Percentiles rank a stretch among this genome's conserved stretches.
phyloP scores from a whole-genome alignment of 1,140 invertebrate species.

The Sesamia nonagrioides region DNA sequence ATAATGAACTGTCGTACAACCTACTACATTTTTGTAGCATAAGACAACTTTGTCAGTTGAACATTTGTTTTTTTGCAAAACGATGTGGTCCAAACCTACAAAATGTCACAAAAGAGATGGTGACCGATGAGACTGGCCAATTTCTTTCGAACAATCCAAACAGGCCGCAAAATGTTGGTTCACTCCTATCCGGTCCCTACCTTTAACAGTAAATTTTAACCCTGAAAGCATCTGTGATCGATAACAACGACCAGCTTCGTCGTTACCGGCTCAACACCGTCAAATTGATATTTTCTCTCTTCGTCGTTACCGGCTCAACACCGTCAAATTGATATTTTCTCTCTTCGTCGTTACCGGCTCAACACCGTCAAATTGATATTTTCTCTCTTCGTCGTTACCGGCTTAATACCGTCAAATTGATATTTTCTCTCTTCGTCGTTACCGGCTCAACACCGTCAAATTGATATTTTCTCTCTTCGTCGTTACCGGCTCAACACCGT shows the following conservation, averaged over 20 bases:
- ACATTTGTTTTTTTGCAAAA: background rate
- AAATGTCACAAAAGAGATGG: background rate
- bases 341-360: background rate
- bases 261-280: background rate
- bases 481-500: no score
- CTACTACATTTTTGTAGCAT: no score
- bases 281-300: constrained; percentile 19
- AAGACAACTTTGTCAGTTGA: background rate
- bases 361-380: constrained; percentile 17
- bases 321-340: constrained; percentile 18
- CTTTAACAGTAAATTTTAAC: constrained; percentile 6
- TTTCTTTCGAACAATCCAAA: constrained; percentile 31
- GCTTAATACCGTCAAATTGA: constrained; percentile 15
- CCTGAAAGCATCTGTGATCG: background rate
- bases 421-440: background rate
- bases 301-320: background rate
- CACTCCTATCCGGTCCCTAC: background rate
- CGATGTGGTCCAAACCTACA: background rate
- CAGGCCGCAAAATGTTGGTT: background rate
- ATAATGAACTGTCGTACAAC: no score
- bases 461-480: no score
- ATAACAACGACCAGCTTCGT: background rate
- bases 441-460: no score
- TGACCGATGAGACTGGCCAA: constrained; percentile 1
- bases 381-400: background rate